A percentile compares a stretch with the other conserved stretches of the same genome.
phyloP scores from a whole-genome alignment of 2,797 vertebrate species.

The Darevskia mixta region DNA sequence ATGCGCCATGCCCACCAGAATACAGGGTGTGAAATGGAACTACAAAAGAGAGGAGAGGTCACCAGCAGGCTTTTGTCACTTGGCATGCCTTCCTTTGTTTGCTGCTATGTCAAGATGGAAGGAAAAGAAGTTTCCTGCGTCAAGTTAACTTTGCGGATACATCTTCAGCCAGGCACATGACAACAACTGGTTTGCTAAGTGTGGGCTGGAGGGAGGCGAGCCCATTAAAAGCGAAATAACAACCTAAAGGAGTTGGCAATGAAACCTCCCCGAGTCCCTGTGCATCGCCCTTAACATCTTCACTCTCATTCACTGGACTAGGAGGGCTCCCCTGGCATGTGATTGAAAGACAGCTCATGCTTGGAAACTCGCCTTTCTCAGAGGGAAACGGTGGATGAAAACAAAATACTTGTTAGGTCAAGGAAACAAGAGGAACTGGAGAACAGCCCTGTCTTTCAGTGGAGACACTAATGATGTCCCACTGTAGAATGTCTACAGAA shows the following conservation, averaged over 20 bases:
- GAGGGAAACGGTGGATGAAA: constrained; percentile 15
- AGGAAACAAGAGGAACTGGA: constrained; percentile 14
- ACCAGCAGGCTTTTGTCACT: neutral
- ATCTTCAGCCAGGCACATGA: neutral
- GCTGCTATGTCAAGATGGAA: neutral
- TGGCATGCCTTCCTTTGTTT: neutral
- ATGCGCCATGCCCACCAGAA: neutral
- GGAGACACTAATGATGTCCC: constrained; percentile 4
- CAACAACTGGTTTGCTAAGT: neutral
- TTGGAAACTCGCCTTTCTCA: constrained; percentile 9
- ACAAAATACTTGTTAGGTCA: constrained; percentile 25
- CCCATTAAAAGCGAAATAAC: constrained; percentile 1
- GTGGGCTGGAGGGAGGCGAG: neutral
- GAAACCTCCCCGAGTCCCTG: neutral
- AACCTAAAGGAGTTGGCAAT: neutral
- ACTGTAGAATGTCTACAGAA: constrained; percentile 4
- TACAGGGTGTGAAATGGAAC: neutral
- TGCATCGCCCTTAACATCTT: neutral
- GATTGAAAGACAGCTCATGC: constrained; percentile 21
- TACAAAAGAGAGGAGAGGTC: neutral
- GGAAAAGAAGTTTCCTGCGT: neutral
- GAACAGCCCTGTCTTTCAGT: neutral
- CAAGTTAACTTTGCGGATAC: neutral
- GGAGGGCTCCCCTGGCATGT: constrained; percentile 8
- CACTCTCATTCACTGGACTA: neutral